Base-by-base conservation (phyloP, 2,888 invertebrate genomes). In the Onthophagus sagittarius region DNA sequence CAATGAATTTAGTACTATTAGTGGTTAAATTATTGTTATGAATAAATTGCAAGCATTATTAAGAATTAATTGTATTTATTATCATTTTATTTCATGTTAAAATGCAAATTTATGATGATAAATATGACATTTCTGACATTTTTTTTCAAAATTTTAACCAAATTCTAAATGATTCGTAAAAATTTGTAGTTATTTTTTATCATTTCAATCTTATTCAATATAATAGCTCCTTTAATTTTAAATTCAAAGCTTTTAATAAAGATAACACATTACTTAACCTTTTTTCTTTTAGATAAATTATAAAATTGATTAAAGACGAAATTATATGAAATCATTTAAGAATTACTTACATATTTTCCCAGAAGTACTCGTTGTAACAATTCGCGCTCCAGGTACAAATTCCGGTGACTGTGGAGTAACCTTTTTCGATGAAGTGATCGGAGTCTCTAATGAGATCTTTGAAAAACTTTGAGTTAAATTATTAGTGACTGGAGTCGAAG, bases 361-460 rank as follows among this genome's bases (percentile, higher is more conserved):
- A 77, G 79, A 81, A 75, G 80, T 79, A 77, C 78, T 79, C 70
- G 77, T 77, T 14, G 76, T 76, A 74, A 78, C 77, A 74, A 53
- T 53, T 13, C 81, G 79, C 77, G 79, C 77, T 76, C 84, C 84
- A 81, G 88, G 87, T 83, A 88, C 86, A 84, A 88, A 88, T 84
- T 88, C 88, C 74, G 88, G 86, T 77, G 87, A 86, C 80, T 87
- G 87, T 74, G 86, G 85, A 70, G 86, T 85, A 80, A 88, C 87
- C 86, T 89, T 85, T 77, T 86, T 85, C 73, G 85, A 81, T 73
- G 83, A 81, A 62, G 83, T 79, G 14, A 67, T 15, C 5, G 84
- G 83, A 63, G 83, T 79, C 74, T 81, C 82, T 64, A 84, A 75
- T 73, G 77, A 79, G 72, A 83, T 79, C 78, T 83, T 83, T 65